Conservation (phyloP, 1,140 invertebrate genomes). For the Penaeus vannamei region DNA sequence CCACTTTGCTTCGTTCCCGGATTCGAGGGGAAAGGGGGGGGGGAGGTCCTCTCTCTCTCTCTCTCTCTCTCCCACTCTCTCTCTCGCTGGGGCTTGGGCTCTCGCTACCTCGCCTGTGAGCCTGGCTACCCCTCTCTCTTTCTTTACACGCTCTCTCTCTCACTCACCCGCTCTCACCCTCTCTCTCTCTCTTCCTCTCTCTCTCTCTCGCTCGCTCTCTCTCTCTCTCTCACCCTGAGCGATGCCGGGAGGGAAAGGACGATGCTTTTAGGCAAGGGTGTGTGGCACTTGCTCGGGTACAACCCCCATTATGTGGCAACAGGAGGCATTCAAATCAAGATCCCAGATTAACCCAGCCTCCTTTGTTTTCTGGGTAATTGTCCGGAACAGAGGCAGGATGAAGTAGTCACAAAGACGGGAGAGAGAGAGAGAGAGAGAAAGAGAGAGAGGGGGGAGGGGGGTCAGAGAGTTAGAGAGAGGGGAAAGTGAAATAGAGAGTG, state of each 20-base stretch:
- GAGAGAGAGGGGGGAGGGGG: constrained; percentile 25
- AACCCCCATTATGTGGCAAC: constrained; percentile 57
- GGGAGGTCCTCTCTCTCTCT: background rate
- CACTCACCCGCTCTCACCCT: no score
- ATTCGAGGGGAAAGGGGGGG: background rate
- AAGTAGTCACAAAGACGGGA: constrained; percentile 32
- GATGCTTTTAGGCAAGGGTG: constrained; percentile 12
- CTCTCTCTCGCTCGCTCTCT: no score
- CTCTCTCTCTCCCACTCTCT: no score
- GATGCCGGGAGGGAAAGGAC: background rate
- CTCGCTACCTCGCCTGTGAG: no score
- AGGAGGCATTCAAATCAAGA: constrained; percentile 61
- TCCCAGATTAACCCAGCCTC: constrained; percentile 56
- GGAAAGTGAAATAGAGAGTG: background rate
- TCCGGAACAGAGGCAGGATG: constrained; percentile 53
- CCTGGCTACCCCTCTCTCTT: no score
- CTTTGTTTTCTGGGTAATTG: constrained; percentile 63
- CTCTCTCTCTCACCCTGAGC: no score
- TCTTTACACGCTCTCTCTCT: no score
- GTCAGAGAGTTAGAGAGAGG: background rate
- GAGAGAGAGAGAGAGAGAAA: background rate
- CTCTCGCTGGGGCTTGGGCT: no score
- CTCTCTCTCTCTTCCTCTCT: no score
- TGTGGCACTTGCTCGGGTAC: constrained; percentile 31
- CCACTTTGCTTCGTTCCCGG: background rate